A percentile compares a stretch with the other conserved stretches of the same genome.
These are phyloP conservation scores for Odocoileus virginianus DNA, from an alignment of 2,113 vertebrate species.

Conservation along the genomic window DNA sequence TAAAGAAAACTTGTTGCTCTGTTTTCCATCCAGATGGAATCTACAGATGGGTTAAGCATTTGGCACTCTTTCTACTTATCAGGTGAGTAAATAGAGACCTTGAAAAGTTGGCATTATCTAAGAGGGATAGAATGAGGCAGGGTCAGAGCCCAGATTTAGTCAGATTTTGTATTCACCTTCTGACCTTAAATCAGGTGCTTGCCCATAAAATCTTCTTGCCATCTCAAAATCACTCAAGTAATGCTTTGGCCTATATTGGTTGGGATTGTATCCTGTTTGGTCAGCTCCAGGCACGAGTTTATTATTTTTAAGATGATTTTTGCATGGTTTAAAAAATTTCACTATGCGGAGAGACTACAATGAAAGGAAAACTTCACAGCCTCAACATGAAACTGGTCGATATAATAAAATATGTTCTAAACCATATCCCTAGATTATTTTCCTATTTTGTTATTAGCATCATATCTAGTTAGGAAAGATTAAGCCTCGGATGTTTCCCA, in stretches of 20 bases:
- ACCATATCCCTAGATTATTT: not conserved
- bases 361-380: not conserved
- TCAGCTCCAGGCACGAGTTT: not conserved
- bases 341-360: not conserved
- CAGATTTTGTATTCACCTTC: not conserved
- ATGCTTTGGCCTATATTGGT: not conserved
- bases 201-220: not conserved
- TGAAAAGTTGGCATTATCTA: not conserved
- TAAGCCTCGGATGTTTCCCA: not conserved
- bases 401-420: not conserved
- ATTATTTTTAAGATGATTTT: not conserved
- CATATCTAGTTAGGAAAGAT: not conserved
- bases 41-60: not conserved
- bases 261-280: not conserved
- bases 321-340: not conserved
- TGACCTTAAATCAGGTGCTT: not conserved
- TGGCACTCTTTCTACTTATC: not conserved
- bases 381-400: not conserved
- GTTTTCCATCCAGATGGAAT: not conserved
- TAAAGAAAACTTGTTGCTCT: not conserved
- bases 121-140: not conserved
- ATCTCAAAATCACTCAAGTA: not conserved
- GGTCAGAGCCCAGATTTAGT: not conserved
- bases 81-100: not conserved
- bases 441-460: not conserved